Base-by-base conservation (phyloP, 2,888 invertebrate species). In the Gibbula magus region DNA sequence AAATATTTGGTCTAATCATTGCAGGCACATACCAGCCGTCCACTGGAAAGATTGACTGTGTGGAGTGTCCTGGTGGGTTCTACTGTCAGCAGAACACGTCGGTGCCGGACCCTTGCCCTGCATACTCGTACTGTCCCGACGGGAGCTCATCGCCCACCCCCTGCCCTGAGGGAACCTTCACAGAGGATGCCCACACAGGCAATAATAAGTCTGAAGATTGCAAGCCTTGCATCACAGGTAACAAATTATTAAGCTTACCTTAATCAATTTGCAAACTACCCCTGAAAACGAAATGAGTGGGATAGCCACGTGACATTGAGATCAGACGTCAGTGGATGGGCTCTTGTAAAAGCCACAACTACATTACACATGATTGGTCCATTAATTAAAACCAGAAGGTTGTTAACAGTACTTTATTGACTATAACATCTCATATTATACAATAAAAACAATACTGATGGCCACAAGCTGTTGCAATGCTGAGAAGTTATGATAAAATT, bases 101-200 rank as follows among this genome's bases (percentile, higher is more conserved):
- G 35, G 51, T 81, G 2, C 91, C 91, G 8, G 80, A 86, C 18
- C 82, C 84, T 5, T 92, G 92, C 81, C 91, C 91, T 10, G 83
- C 88, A 0, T 90, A 88, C 82, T 84, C 86, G n/a, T 92, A 88
- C 86, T 92, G 92, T 82, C 91, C 91, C 0, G 83, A 83, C 16
- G 89, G 88, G 10, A 88, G 90, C 0, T 84, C 85, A 0, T 82
- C 86, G 8, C 91, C 92, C 0, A 82, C 86, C 8, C 83, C 88
- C 45, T 92, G 92, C 83, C 88, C 85, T 0, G 88, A 91, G 73
- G 92, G 92, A 51, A 90, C 90, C 0, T 91, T 88, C 85, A 91
- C 91, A 7, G 79, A 82, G 8, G 66, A 32, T 67, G 78, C 66
- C 8, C 86, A 86, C 22, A 83, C 84, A 2, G 88, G 89, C 2